Conservation (phyloP, 2,888 invertebrate genomes). For the Leptopilina drosophilae region DNA sequence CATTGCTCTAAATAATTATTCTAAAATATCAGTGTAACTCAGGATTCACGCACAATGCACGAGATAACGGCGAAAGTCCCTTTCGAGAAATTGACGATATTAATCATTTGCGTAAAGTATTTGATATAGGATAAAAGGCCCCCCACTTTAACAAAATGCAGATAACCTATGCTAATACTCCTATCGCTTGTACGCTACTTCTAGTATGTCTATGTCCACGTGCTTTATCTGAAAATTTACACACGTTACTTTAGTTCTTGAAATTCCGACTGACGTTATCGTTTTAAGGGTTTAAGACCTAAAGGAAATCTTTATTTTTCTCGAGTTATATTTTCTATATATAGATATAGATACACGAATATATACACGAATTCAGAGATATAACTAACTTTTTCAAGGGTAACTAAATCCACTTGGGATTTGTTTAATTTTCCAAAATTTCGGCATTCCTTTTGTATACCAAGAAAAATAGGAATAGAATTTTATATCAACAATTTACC, state of each 20-base stretch:
- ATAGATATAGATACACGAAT: no score
- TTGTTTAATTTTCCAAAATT: background rate
- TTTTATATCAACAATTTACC: background rate
- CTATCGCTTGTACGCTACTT: conserved; percentile 17
- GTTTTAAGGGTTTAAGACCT: background rate
- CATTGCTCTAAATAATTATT: no score
- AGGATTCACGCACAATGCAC: no score
- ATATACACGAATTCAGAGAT: background rate
- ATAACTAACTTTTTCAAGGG: background rate
- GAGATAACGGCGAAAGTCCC: background rate
- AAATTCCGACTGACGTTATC: background rate
- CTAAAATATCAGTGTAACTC: no score
- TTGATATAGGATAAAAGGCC: background rate
- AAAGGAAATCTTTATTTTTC: conserved; percentile 14
- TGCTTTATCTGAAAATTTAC: conserved; percentile 21
- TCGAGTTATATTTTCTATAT: background rate
- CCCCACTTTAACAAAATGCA: background rate
- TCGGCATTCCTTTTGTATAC: background rate
- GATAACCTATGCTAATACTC: conserved; percentile 29
- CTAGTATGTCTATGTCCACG: background rate
- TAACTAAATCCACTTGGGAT: background rate
- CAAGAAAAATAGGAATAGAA: background rate
- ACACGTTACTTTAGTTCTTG: conserved; percentile 4
- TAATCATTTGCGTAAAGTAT: conserved; percentile 15
- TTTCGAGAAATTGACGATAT: conserved; percentile 11